Conservation (phyloP, 2,888 invertebrate genomes). For the Tiliacea aurago region DNA sequence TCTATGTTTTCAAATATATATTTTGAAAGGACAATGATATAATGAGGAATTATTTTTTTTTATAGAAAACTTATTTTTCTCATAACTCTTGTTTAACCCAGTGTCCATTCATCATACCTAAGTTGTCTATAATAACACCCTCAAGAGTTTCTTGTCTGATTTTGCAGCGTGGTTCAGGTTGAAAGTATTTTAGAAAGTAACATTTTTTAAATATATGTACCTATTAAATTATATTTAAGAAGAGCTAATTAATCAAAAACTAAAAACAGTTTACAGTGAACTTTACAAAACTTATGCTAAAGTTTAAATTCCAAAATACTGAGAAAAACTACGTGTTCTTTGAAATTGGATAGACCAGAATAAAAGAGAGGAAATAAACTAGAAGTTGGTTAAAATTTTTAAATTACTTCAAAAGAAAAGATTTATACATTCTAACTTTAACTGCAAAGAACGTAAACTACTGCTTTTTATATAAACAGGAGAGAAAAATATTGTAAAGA, state of each 20-base stretch:
- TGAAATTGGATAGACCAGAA: constrained; percentile 30
- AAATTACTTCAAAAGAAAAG: constrained; percentile 54
- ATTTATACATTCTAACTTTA: constrained; percentile 52
- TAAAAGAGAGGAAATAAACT: constrained; percentile 57
- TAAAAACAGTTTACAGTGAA: neutral
- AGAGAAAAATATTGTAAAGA: constrained; percentile 23
- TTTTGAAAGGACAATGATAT: too few species aligned
- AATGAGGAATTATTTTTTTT: too few species aligned
- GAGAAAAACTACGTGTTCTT: constrained; percentile 23
- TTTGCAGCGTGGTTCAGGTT: neutral
- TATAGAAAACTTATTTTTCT: too few species aligned
- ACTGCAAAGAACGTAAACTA: constrained; percentile 32
- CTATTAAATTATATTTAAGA: neutral
- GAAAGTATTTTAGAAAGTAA: too few species aligned
- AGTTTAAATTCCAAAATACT: constrained; percentile 7
- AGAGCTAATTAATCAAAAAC: constrained; percentile 10
- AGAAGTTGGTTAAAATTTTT: constrained; percentile 45
- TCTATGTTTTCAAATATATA: too few species aligned
- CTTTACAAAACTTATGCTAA: neutral
- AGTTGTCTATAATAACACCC: too few species aligned
- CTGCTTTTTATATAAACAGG: constrained; percentile 33
- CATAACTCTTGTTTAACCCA: too few species aligned
- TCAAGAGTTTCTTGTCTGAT: too few species aligned
- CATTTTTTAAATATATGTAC: neutral
- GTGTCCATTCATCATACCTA: too few species aligned